Evolutionary conservation across 2,113 vertebrate genomes (phyloP), one percentile per base, ranked within the genome.

Genomic region (Clarias batrachus): DNA sequence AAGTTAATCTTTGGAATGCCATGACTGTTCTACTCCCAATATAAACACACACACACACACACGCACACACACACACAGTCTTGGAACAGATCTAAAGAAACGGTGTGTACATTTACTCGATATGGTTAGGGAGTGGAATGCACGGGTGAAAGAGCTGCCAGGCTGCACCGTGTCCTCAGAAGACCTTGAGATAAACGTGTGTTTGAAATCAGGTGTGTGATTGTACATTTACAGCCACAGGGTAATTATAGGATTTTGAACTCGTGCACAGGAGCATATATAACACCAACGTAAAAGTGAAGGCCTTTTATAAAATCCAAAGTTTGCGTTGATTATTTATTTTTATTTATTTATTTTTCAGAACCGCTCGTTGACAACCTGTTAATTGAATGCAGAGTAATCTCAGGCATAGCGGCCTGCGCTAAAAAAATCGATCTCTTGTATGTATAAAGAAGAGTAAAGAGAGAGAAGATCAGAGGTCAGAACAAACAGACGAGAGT

Each of bases 91-190:
- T 76, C 62, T 76, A 52, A 68, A 76, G 37, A 82, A 87, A 84
- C 85, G 73, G 54, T 88, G 65, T 23, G 56, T 30, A 41, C 86
- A 86, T 82, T 62, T 84, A 83, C 71, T 23, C 12, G 14, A 68
- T 59, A 71, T 23, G 54, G 73, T 57, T 48, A 65, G 81, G 59
- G 57, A 85, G 30, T 78, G 74, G 27, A 88, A 57, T 77, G 59
- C 54, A 14, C 48, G 70, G 70, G 83, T 66, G 21, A 82, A 65
- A 33, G 68, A 16, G 30, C 73, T 63, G 59, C 70, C 82, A 81
- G 81, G 83, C 79, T 71, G 65, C n/a, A 78, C n/a, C 16, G 9
- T 89, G 85, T 91, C 89, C 91, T 90, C 82, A 87, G 74, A 87
- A 59, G 25, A 87, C 83, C 88, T 88, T 76, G n/a, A 86, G 87